Evolutionary conservation across 2,888 invertebrate species (phyloP), one percentile per base, ranked within the genome.

Genomic region (Agrotis puta): DNA sequence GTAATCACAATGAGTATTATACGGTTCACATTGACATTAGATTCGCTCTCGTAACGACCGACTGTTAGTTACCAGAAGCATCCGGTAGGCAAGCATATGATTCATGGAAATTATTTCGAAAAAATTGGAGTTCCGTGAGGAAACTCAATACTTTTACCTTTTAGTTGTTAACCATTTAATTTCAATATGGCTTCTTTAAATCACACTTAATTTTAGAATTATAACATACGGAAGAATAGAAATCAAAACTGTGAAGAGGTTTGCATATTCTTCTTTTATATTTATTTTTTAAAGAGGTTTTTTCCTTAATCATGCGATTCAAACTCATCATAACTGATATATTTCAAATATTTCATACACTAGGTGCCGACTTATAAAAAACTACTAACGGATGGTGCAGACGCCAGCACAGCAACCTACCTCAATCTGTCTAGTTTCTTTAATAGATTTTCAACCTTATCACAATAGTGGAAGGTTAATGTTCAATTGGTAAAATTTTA

Each of bases 31-130:
- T 87, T 90, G 88, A 88, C 88, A 88, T 88, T 89, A 87, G 82
- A 86, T 86, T 87, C 84, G 85, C 87, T 87, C 86, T 87, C 81
- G 85, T 85, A 86, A 85, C 79, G 76, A 83, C 70, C 57, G 77
- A 85, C 88, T 88, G 91, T 92, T 92, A 91, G 82, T 91, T 89
- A 84, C 84, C 69, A 90, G 91, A 91, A 90, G 81, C 88, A 90
- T 91, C 89, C 89, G 90, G 89, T 86, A 79, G 83, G 67, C 75
- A 79, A 83, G 67, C 75, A 84, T 84, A 74, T 81, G 81, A 81
- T 80, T 81, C 82, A 86, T 85, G 85, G 88, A 86, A 88, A 85
- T 76, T 73, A 78, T 82, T 80, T 69, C n/a, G n/a, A 75, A 85
- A 86, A 89, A 88, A 85, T 83, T 81, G 81, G 88, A 82, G 90